phyloP scores from a whole-genome alignment of 2,888 invertebrate genomes.

The Leistus spinibarbis region DNA sequence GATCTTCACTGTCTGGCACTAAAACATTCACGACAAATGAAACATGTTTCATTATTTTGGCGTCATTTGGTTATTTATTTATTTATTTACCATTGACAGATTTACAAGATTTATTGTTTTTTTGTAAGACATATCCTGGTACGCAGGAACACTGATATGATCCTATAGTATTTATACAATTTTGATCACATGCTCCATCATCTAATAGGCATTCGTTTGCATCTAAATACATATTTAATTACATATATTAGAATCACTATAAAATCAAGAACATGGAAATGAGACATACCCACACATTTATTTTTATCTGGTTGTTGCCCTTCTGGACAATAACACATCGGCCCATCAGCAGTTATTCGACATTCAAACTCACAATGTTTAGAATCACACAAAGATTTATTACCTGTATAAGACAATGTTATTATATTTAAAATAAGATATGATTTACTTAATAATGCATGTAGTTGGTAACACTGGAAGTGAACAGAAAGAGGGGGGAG shows the following conservation, averaged over 20 bases:
- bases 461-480: not conserved
- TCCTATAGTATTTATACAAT: constrained; percentile 70
- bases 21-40: constrained; percentile 47
- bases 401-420: constrained; percentile 50
- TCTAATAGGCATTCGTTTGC: constrained; percentile 77
- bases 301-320: constrained; percentile 69
- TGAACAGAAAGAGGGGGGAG: not conserved
- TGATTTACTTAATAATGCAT: not conserved
- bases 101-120: constrained; percentile 63
- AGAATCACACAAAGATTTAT: constrained; percentile 58
- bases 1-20: constrained; percentile 69
- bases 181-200: constrained; percentile 75
- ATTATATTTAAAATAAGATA: not conserved
- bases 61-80: no score
- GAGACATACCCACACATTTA: constrained; percentile 65
- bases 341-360: constrained; percentile 71
- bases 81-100: constrained; percentile 73
- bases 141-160: constrained; percentile 76
- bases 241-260: no score
- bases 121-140: constrained; percentile 68
- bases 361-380: constrained; percentile 71
- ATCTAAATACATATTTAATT: no score
- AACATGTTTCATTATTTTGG: not conserved
- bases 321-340: constrained; percentile 74
- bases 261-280: not conserved